phyloP scores from a whole-genome alignment of 2,888 invertebrate genomes.

The Hypercompe scribonia region DNA sequence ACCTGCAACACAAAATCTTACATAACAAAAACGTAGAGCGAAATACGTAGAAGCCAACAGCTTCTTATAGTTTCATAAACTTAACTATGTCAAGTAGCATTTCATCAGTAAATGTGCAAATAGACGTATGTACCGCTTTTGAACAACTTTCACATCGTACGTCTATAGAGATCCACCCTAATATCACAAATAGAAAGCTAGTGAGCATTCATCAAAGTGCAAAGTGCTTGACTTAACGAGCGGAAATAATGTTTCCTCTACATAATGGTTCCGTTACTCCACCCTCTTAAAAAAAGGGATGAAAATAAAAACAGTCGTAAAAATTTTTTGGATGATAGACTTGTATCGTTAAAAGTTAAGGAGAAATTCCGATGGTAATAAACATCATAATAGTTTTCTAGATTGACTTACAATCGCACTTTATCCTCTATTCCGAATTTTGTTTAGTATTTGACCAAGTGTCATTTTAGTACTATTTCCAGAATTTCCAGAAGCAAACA shows the following conservation, averaged over 20 bases:
- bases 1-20: slow-evolving; percentile 8
- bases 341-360: slow-evolving; percentile 48
- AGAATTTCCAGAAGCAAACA: too few species aligned
- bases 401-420: neutral
- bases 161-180: slow-evolving; percentile 60
- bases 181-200: slow-evolving; percentile 68
- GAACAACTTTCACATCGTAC: slow-evolving; percentile 20
- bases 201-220: slow-evolving; percentile 82
- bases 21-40: slow-evolving; percentile 7
- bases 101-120: slow-evolving; percentile 22
- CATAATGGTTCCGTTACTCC: slow-evolving; percentile 77
- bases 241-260: slow-evolving; percentile 84
- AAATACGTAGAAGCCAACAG: slow-evolving; percentile 14
- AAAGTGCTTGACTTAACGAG: slow-evolving; percentile 82
- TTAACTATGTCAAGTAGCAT: slow-evolving; percentile 21
- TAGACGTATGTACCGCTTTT: slow-evolving; percentile 17
- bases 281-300: slow-evolving; percentile 63
- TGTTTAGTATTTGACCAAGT: neutral
- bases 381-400: slow-evolving; percentile 11
- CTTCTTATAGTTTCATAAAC: slow-evolving; percentile 16
- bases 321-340: slow-evolving; percentile 64
- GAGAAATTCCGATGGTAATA: slow-evolving; percentile 14
- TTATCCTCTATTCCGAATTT: neutral
- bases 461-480: too few species aligned
- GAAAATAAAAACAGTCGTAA: slow-evolving; percentile 71